Conservation (phyloP, 2,888 invertebrate species). For the Acrobasis repandana region DNA sequence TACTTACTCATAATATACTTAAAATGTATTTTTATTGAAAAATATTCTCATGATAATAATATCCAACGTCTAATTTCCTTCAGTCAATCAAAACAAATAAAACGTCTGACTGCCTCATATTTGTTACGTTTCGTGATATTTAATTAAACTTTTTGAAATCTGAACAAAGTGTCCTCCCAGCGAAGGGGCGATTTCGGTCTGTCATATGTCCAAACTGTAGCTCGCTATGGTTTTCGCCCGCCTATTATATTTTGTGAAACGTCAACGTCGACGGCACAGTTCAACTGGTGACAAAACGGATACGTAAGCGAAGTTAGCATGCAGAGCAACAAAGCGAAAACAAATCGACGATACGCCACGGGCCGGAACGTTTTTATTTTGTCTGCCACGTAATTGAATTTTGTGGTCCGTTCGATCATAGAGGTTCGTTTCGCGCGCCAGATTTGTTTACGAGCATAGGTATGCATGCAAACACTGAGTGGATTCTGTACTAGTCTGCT, state of each 20-base stretch:
- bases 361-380: constrained; percentile 71
- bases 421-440: constrained; percentile 43
- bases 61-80: constrained; percentile 55
- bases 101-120: constrained; percentile 41
- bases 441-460: constrained; percentile 51
- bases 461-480: constrained; percentile 43
- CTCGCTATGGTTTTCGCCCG: constrained; percentile 38
- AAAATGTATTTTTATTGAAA: no score
- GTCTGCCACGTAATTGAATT: constrained; percentile 78
- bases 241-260: constrained; percentile 23
- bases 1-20: no score
- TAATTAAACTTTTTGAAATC: constrained; percentile 66
- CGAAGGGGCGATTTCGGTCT: constrained; percentile 46
- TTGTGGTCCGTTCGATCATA: constrained; percentile 69
- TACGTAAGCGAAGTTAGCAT: constrained; percentile 39
- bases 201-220: constrained; percentile 45
- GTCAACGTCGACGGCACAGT: constrained; percentile 30
- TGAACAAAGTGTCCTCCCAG: constrained; percentile 60
- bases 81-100: constrained; percentile 59
- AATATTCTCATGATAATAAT: constrained; percentile 12
- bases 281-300: constrained; percentile 51
- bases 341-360: constrained; percentile 70
- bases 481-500: constrained; percentile 33
- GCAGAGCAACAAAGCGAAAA: constrained; percentile 65
- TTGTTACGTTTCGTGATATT: constrained; percentile 52